Percentiles rank a stretch among this genome's conserved stretches.
These are phyloP conservation scores for Diachasma alloeum DNA, from an alignment of 1,140 invertebrate genomes.

Conservation along the genomic window DNA sequence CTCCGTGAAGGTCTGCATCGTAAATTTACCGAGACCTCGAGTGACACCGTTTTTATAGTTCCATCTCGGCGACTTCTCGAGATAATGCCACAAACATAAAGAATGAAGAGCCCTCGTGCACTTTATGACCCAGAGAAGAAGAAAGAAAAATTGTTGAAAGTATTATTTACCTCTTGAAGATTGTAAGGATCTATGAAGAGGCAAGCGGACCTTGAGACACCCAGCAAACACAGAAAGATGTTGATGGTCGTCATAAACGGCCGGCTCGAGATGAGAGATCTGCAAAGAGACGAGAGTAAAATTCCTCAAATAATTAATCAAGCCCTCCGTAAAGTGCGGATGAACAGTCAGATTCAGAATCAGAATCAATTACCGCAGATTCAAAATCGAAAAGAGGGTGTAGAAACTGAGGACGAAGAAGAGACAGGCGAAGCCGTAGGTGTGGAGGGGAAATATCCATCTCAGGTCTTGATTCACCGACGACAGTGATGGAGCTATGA, in stretches of 20 bases:
- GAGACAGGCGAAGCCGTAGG: slow-evolving; percentile 69
- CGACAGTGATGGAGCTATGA: slow-evolving; percentile 52
- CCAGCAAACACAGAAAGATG: slow-evolving; percentile 70
- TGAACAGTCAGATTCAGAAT: too few relatives aligned
- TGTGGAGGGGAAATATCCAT: slow-evolving; percentile 70
- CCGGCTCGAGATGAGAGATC: slow-evolving; percentile 68
- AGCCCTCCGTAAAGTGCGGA: not conserved
- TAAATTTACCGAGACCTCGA: too few relatives aligned
- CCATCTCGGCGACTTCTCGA: not conserved
- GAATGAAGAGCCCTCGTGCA: not conserved
- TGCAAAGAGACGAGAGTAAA: slow-evolving; percentile 36
- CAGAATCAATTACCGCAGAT: slow-evolving; percentile 68
- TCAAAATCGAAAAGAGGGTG: slow-evolving; percentile 71
- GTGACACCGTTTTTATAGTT: not conserved
- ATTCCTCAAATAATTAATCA: not conserved
- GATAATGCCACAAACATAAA: not conserved
- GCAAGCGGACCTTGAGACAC: slow-evolving; percentile 64
- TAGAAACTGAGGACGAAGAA: slow-evolving; percentile 72
- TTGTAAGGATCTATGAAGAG: slow-evolving; percentile 72
- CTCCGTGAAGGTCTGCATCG: too few relatives aligned
- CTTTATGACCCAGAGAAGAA: not conserved
- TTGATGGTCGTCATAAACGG: slow-evolving; percentile 73
- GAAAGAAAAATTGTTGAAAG: not conserved
- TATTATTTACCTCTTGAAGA: slow-evolving; percentile 63
- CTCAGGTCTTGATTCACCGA: slow-evolving; percentile 57